A percentile compares a stretch with the other conserved stretches of the same genome.
These are phyloP conservation scores for Paelopatides confundens DNA, from an alignment of 53 echinoderm and acorn worm species.

Conservation along the genomic window DNA sequence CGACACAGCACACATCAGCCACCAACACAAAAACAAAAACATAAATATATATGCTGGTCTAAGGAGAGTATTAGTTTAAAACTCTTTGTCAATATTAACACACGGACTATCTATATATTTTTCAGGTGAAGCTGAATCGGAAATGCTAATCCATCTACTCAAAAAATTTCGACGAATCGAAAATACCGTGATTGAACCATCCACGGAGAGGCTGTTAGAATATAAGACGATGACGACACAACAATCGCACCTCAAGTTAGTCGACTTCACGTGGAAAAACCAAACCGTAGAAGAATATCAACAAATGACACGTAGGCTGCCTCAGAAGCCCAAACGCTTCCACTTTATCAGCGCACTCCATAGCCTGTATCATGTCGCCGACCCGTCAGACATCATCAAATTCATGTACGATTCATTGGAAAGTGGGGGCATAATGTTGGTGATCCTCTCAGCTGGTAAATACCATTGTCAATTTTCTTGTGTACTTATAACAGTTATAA, in stretches of 20 bases:
- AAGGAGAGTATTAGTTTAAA: too few species aligned
- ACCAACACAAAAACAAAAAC: too few species aligned
- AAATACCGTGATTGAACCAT: slow-evolving; percentile 35
- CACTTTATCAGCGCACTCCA: slow-evolving; percentile 60
- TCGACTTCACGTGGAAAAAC: slow-evolving; percentile 22
- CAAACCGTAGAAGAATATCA: slow-evolving; percentile 40
- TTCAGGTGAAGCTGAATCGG: slow-evolving; percentile 28
- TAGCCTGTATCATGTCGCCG: slow-evolving; percentile 8
- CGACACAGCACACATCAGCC: too few species aligned
- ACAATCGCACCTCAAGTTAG: neutral
- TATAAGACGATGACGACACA: neutral
- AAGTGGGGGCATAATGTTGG: slow-evolving; percentile 46
- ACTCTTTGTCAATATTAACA: too few species aligned
- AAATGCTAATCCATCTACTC: slow-evolving; percentile 26
- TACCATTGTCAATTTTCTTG: neutral
- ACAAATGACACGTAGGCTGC: neutral
- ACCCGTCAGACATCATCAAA: slow-evolving; percentile 20
- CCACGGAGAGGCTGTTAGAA: neutral
- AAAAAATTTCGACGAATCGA: slow-evolving; percentile 45
- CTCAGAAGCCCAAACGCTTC: neutral
- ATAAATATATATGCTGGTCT: too few species aligned
- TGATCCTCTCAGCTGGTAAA: neutral
- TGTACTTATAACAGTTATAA: too few species aligned
- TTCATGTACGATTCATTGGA: slow-evolving; percentile 51
- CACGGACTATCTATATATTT: neutral